Base-by-base conservation (phyloP, 1,140 invertebrate species). In the Drosophila truncata region DNA sequence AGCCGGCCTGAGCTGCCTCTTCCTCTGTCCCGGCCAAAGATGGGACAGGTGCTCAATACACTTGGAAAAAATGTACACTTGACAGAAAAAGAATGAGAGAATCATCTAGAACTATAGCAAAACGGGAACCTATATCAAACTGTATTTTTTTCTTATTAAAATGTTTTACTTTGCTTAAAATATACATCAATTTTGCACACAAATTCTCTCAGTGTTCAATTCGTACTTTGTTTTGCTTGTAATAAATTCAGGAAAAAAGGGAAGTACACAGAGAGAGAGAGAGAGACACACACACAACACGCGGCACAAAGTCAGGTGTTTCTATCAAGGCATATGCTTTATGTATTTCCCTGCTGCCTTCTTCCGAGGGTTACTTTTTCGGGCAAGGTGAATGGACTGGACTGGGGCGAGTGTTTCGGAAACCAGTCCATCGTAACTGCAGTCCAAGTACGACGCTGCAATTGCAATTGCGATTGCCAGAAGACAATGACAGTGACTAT, bases 311-410 rank as follows among this genome's bases (percentile, higher is more conserved):
- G 76, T 88, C 84, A 88, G 84, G 83, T 87, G 84, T 72, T 71
- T 72, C 50, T 70, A 27, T 70, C 50, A 33, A 47, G 65, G 64
- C 66, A 59, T 72, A 72, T 72, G 69, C 69, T 35, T 29, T 41
- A 72, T 72, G 66, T 72, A 71, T 73, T 79, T 86, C 39, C 39
- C 52, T 29, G 62, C 52, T 61, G 69, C 64, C 59, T 64, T 23
- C 41, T 50, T 49, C 37, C 47, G 76, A 54, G 83, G 83, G 83
- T 80, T 80, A 74, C 50, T 87, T 76, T 71, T 72, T 50, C 47
- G 74, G 77, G 49, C 84, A 73, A 83, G 83, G 83, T 87, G 83
- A 87, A 87, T 77, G 84, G 72, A 83, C 84, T 29, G 27, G 27
- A 29, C 31, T 55, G 63, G 35, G 42, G 35, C 37, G 52, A 59